These are phyloP conservation scores for Coenonympha arcania DNA, from an alignment of 2,888 invertebrate genomes.

Conservation along the genomic window DNA sequence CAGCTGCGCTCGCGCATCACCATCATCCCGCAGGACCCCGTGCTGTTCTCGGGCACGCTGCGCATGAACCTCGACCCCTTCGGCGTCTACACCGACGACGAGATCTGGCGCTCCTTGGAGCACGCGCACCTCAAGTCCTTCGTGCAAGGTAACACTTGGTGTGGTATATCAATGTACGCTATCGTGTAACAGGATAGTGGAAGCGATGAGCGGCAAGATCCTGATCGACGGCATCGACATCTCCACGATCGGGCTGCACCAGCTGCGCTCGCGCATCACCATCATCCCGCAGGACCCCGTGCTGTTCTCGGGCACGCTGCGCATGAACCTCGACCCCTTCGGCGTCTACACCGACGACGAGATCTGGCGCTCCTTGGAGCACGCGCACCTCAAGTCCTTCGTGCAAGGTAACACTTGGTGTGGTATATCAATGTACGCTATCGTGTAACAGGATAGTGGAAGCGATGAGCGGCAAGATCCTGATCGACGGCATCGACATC, in stretches of 20 bases:
- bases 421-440: too few species aligned
- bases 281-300: slow-evolving; percentile 96
- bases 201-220: slow-evolving; percentile 86
- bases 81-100: slow-evolving; percentile 81
- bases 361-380: slow-evolving; percentile 89
- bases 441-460: too few species aligned
- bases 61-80: slow-evolving; percentile 96
- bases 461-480: too few species aligned
- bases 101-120: slow-evolving; percentile 90
- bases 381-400: slow-evolving; percentile 90
- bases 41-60: slow-evolving; percentile 92
- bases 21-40: slow-evolving; percentile 94
- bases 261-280: slow-evolving; percentile 85
- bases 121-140: slow-evolving; percentile 91
- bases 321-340: slow-evolving; percentile 96
- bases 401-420: slow-evolving; percentile 74
- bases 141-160: slow-evolving; percentile 75
- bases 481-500: slow-evolving; percentile 89
- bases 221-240: slow-evolving; percentile 89
- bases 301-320: slow-evolving; percentile 91
- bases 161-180: background rate
- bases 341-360: slow-evolving; percentile 83
- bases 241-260: slow-evolving; percentile 86
- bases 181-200: slow-evolving; percentile 77
- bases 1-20: slow-evolving; percentile 87